These are phyloP conservation scores for Drosophila prostipennis DNA, from an alignment of 2,888 invertebrate species.

Conservation along the genomic window DNA sequence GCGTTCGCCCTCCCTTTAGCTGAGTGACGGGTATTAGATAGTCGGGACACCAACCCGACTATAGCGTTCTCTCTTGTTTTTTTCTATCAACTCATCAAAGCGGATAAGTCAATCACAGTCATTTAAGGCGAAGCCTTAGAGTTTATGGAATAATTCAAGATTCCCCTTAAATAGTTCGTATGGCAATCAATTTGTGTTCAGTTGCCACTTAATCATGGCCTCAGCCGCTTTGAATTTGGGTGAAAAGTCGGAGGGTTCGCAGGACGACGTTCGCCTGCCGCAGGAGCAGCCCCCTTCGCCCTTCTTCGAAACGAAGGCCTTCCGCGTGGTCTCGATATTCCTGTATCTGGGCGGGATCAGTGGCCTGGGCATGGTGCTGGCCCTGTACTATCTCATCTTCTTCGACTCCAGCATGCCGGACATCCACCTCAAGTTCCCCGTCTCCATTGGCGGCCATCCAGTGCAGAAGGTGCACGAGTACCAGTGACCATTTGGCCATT, in stretches of 20 bases:
- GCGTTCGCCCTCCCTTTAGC: no score
- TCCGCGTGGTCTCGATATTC: constrained; percentile 78
- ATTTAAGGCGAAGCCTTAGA: constrained; percentile 33
- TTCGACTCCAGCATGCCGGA: constrained; percentile 83
- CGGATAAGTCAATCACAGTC: constrained; percentile 22
- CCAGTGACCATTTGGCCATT: constrained; percentile 26
- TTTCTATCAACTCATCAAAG: constrained; percentile 1
- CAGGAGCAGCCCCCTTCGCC: constrained; percentile 54
- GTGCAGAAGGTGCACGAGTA: constrained; percentile 78
- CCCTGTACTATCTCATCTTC: constrained; percentile 81
- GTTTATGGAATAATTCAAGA: constrained; percentile 9
- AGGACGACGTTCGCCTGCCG: constrained; percentile 60
- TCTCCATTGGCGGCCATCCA: constrained; percentile 78
- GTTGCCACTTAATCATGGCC: constrained; percentile 21
- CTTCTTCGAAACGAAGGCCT: constrained; percentile 78
- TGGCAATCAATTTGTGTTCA: neutral
- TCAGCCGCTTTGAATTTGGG: constrained; percentile 1
- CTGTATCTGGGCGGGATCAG: constrained; percentile 82
- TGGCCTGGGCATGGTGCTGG: constrained; percentile 79
- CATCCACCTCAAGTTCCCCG: constrained; percentile 80
- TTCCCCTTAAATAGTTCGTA: neutral
- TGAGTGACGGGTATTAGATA: no score
- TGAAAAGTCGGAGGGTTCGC: neutral
- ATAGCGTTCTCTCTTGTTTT: no score
- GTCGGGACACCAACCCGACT: no score